phyloP scores from a whole-genome alignment of 2,797 vertebrate species.

The Serranus cabrilla region DNA sequence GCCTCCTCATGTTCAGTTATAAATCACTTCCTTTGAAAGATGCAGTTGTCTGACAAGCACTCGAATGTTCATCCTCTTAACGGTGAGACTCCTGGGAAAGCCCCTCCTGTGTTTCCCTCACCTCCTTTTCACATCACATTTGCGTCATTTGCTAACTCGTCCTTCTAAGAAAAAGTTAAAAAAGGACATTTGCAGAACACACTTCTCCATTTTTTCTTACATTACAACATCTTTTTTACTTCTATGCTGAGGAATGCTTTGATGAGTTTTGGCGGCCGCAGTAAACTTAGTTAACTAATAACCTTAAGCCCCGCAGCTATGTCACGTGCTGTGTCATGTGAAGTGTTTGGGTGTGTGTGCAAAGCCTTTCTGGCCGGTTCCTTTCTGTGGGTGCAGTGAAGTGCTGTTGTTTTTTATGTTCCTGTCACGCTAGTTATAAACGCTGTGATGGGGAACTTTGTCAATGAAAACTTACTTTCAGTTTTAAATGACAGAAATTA shows the following conservation, averaged over 20 bases:
- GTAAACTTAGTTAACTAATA: slow-evolving; percentile 43
- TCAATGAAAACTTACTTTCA: slow-evolving; percentile 7
- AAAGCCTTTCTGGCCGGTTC: slow-evolving; percentile 24
- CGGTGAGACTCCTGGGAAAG: slow-evolving; percentile 15
- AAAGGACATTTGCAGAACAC: background rate
- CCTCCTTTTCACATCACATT: background rate
- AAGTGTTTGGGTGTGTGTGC: slow-evolving; percentile 17
- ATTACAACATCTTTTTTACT: background rate
- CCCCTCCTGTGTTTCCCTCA: background rate
- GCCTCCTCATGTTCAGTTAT: slow-evolving; percentile 54
- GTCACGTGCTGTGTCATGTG: slow-evolving; percentile 62
- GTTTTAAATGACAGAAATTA: background rate
- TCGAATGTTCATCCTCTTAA: slow-evolving; percentile 1
- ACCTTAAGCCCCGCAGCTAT: slow-evolving; percentile 32
- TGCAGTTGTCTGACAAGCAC: slow-evolving; percentile 23
- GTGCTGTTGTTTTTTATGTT: slow-evolving; percentile 21
- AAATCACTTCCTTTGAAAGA: slow-evolving; percentile 45
- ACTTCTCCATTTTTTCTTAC: background rate
- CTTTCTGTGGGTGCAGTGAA: slow-evolving; percentile 11
- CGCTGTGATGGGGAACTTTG: slow-evolving; percentile 13
- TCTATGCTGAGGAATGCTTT: slow-evolving; percentile 17
- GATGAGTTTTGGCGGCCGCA: slow-evolving; percentile 28
- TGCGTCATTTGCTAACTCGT: background rate
- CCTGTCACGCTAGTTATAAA: slow-evolving; percentile 23
- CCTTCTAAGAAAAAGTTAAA: background rate